A percentile compares a stretch with the other conserved stretches of the same genome.
Evolutionary conservation across 2,888 invertebrate species (phyloP).

Genomic region (Morinoia aosen): DNA sequence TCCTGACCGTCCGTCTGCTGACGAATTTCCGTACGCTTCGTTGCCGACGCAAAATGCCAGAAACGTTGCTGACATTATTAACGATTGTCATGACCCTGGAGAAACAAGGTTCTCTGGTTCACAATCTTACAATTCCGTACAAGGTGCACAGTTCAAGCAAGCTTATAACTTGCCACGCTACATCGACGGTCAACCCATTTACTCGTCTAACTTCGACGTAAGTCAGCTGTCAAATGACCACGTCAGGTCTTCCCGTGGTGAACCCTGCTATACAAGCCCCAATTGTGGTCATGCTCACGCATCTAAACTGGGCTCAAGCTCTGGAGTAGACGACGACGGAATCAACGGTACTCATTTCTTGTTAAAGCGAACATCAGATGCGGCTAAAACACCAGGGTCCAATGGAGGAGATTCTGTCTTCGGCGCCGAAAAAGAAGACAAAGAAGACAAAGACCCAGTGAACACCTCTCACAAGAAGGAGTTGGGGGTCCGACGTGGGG

Average conservation of each 20-base stretch:
- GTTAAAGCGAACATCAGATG: background rate
- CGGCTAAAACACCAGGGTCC: background rate
- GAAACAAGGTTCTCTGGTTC: background rate
- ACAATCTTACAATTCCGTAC: too few relatives aligned
- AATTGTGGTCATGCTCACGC: background rate
- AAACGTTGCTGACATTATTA: too few relatives aligned
- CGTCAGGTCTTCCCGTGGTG: background rate
- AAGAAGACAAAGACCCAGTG: conserved; percentile 8
- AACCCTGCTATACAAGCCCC: background rate
- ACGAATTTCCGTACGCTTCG: conserved; percentile 18
- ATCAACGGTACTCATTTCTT: background rate
- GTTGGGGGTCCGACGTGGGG: conserved; percentile 12
- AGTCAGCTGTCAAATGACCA: conserved; percentile 46
- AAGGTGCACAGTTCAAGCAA: background rate
- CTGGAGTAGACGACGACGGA: background rate
- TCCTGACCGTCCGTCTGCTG: background rate
- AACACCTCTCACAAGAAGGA: conserved; percentile 47
- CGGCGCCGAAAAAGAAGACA: background rate
- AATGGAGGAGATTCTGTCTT: background rate
- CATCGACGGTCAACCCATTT: conserved; percentile 62
- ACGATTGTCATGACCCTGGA: background rate
- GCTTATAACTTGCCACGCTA: conserved; percentile 59
- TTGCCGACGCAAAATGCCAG: background rate
- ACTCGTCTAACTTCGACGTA: conserved; percentile 62
- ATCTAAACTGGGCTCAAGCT: background rate